Base-by-base conservation (phyloP, 2,888 invertebrate species). In the Cyclophora punctaria region DNA sequence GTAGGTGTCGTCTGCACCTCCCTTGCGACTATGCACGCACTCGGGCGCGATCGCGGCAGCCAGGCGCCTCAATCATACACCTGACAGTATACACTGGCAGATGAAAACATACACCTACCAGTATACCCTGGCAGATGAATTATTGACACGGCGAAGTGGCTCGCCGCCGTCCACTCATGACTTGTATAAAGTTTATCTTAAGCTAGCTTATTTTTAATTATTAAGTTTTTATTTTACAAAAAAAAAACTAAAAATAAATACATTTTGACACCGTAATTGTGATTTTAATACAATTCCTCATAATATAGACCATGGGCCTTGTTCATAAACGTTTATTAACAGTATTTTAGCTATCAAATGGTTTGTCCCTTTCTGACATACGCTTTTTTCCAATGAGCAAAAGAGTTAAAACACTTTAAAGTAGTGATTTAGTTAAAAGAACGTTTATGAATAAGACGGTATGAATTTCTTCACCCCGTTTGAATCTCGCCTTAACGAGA, bases 1-100 rank as follows among this genome's bases (percentile, higher is more conserved):
- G 86, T 86, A 86, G 86, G 87, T 86, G 86, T 64, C 62, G 75
- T 76, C 71, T 69, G 64, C 62, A 58, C 52, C 59, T 56, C 57
- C 82, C 86, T 68, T 80, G 87, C 83, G 87, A 85, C 86, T 86
- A 73, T 87, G 87, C 87, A 85, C 86, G 86, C 84, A 78, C 83
- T 73, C 79, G 80, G 84, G 79, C 80, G 72, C 66, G 67, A 65
- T 78, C 73, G 75, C 80, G 78, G 73, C 70, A 74, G 83, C 78
- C 84, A 86, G 84, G 78, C 83, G 78, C 69, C 64, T 51, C 52
- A 48, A 57, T 52, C 49, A 60, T 62, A 57, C 60, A 66, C 53
- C 58, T 68, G 68, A 55, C 62, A 55, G 3, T 5, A 5, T 5
- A 37, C 37, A 37, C 1, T 37, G 37, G 37, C 37, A 37, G 37